A percentile compares a stretch with the other conserved stretches of the same genome.
Evolutionary conservation across 2,797 vertebrate species (phyloP).

Genomic region (Anguilla anguilla): DNA sequence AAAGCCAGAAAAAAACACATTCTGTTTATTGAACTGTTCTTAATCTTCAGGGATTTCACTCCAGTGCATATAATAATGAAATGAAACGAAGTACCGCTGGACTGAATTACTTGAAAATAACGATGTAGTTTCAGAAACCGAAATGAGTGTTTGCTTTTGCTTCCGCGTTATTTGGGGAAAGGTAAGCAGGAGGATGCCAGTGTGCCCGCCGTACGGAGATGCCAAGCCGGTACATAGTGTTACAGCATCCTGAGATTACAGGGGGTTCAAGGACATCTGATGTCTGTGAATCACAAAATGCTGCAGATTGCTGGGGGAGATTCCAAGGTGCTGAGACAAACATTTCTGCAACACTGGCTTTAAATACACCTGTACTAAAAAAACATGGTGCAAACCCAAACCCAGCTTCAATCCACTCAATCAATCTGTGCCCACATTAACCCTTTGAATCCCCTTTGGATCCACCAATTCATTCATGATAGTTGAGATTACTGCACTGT

Average conservation of each 20-base stretch:
- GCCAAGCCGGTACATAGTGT: neutral
- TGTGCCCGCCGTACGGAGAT: neutral
- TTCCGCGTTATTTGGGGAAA: neutral
- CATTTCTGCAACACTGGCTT: too few relatives aligned
- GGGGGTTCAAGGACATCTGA: too few relatives aligned
- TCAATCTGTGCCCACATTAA: too few relatives aligned
- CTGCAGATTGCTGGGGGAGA: too few relatives aligned
- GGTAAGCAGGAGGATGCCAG: neutral
- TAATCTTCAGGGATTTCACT: conserved; percentile 5
- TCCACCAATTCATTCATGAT: neutral
- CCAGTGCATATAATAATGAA: neutral
- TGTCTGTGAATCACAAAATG: too few relatives aligned
- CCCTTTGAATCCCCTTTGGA: too few relatives aligned
- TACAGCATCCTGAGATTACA: neutral
- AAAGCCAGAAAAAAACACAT: neutral
- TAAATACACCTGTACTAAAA: too few relatives aligned
- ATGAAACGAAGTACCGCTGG: neutral
- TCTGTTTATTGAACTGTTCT: neutral
- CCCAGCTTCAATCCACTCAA: too few relatives aligned
- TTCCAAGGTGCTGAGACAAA: too few relatives aligned
- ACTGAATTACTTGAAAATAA: neutral
- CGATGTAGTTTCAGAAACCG: neutral
- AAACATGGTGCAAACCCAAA: too few relatives aligned
- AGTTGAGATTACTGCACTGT: neutral
- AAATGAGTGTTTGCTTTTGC: neutral